These are phyloP conservation scores for Merodon equestris DNA, from an alignment of 2,888 invertebrate genomes.

Conservation along the genomic window DNA sequence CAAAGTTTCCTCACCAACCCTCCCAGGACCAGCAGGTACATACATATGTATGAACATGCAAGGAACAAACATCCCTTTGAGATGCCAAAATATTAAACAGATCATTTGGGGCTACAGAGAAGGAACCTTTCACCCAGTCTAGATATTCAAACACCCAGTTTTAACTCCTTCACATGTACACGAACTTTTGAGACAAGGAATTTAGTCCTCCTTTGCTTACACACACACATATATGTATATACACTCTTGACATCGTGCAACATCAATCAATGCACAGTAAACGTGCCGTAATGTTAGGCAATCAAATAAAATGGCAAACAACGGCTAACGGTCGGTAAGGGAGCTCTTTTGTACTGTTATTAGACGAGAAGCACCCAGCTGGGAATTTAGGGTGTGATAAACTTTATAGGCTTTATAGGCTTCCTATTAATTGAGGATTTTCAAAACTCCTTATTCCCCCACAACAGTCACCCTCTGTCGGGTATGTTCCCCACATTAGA, in stretches of 20 bases:
- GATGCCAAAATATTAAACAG: constrained; percentile 42
- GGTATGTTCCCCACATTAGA: too few relatives aligned
- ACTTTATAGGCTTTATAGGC: constrained; percentile 24
- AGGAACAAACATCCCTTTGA: constrained; percentile 29
- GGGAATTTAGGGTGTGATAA: constrained; percentile 11
- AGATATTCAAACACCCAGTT: constrained; percentile 59
- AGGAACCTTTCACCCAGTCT: constrained; percentile 33
- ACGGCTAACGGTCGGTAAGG: constrained; percentile 19
- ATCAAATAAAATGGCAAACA: constrained; percentile 55
- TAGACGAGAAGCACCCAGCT: constrained; percentile 31
- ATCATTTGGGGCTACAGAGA: constrained; percentile 36
- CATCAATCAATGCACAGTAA: constrained; percentile 60
- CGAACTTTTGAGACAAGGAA: too few relatives aligned
- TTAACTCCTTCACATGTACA: too few relatives aligned
- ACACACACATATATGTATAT: background rate
- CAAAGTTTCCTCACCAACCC: constrained; percentile 57
- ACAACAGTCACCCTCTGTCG: too few relatives aligned
- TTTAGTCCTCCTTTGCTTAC: too few relatives aligned
- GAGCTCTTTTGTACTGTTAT: constrained; percentile 42
- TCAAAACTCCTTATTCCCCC: too few relatives aligned
- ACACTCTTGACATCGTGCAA: constrained; percentile 43
- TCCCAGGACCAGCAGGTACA: constrained; percentile 15
- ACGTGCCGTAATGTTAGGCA: constrained; percentile 55
- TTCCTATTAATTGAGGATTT: constrained; percentile 52
- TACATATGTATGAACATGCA: background rate